Base-by-base conservation (phyloP, 2,888 invertebrate species). In the Acronicta psi region DNA sequence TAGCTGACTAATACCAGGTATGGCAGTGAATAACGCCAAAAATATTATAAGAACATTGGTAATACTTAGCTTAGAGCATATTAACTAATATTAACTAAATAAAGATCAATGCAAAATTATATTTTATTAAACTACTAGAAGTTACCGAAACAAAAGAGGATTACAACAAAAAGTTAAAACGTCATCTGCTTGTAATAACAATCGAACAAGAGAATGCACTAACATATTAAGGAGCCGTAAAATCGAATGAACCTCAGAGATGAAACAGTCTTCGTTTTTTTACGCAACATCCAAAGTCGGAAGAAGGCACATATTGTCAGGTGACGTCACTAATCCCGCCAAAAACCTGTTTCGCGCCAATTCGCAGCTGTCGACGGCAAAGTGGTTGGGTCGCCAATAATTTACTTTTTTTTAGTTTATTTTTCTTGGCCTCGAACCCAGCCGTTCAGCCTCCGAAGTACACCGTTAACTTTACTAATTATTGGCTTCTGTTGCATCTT, bases 321-420 rank as follows among this genome's bases (percentile, higher is more conserved):
- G 75, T 93, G 92, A 93, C 92, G 93, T 92, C 92, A 92, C 76
- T 75, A 76, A 80, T 89, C 85, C 88, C 83, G 81, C 85, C 83
- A 79, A 85, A 87, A 93, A 93, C 93, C 90, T 80, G 92, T 93
- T 93, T 89, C 88, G 91, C 90, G 89, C 89, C 91, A 90, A 88
- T 91, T 91, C 91, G 93, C 93, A 94, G 93, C 92, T 92, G 93
- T 91, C 92, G 89, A 69, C 85, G 81, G 81, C 79, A 82, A 91
- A 90, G 82, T 77, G 83, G 89, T 83, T 76, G 80, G 82, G 79
- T 85, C 78, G 86, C 83, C 74, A 82, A 85, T 84, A 87, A 85
- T 87, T 87, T 82, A 73, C 79, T 85, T 84, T 86, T n/a, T 79
- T 80, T 80, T 81, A 73, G 77, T 83, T 82, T 86, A 81, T 82